Conservation (phyloP, 2,888 invertebrate species). For the Pinctada fucata region DNA sequence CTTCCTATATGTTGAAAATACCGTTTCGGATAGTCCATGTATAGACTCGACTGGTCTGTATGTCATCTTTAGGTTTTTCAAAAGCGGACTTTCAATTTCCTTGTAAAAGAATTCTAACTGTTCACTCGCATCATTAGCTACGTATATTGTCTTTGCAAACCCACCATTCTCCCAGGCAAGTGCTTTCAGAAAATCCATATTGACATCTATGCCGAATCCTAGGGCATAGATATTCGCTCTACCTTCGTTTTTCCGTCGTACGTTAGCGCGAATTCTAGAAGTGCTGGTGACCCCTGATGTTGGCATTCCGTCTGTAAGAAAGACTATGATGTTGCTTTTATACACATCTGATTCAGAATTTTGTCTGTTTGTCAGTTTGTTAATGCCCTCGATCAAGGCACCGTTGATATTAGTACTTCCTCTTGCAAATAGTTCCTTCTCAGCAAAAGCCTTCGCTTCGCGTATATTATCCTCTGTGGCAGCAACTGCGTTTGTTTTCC, state of each 20-base stretch:
- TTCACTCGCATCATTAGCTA: conserved; percentile 83
- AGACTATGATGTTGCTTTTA: conserved; percentile 71
- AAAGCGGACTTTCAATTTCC: conserved; percentile 84
- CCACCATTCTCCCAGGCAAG: conserved; percentile 83
- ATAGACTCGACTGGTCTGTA: conserved; percentile 76
- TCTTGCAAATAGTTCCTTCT: conserved; percentile 21
- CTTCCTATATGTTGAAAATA: conserved; percentile 80
- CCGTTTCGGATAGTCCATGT: conserved; percentile 76
- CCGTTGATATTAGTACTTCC: conserved; percentile 84
- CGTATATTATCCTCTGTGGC: conserved; percentile 44
- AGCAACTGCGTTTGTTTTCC: conserved; percentile 40
- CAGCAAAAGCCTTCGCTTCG: conserved; percentile 41
- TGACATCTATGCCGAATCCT: conserved; percentile 85
- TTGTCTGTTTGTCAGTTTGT: conserved; percentile 78
- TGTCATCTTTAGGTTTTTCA: conserved; percentile 82
- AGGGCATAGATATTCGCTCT: conserved; percentile 81
- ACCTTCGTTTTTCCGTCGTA: conserved; percentile 46
- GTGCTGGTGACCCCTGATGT: conserved; percentile 72
- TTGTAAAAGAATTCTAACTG: conserved; percentile 82
- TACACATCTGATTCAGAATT: conserved; percentile 38
- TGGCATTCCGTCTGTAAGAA: conserved; percentile 77
- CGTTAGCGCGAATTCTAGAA: conserved; percentile 62
- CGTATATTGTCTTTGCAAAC: conserved; percentile 85
- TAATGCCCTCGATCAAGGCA: conserved; percentile 79
- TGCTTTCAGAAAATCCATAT: conserved; percentile 83